Base-by-base conservation (phyloP, 2,888 invertebrate genomes). In the Protodeltote pygarga region DNA sequence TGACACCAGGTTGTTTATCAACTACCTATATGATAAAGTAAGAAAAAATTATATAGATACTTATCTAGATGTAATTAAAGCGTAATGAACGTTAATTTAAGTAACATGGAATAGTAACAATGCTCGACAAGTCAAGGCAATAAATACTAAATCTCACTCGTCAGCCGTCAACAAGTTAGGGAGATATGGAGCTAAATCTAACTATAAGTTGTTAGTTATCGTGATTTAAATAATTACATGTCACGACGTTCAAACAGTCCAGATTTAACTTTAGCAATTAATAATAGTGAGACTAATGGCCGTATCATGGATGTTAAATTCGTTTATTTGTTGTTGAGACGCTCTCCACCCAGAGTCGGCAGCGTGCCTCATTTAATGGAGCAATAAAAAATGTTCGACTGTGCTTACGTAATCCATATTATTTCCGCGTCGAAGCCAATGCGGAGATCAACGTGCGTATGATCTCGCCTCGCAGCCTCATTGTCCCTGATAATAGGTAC, bases 381-480 rank as follows among this genome's bases (percentile, higher is more conserved):
- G 87, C 85, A 88, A 89, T 91, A 91, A 91, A 91, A 91, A 91
- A 89, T 85, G 87, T 88, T 90, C 89, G 90, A 87, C 88, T 87
- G 74, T 73, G 84, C 88, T 91, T 91, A 90, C 91, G 91, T 89
- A 90, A 90, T 85, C 83, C 81, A 79, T 87, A 85, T 87, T 89
- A 89, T 92, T 90, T 91, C 91, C 91, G 89, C 85, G 84, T 88
- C 84, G 78, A 78, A 79, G 82, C 82, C 74, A 76, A 79, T 71
- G 59, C 73, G 75, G 84, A 87, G 87, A 85, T 87, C 87, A 86
- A 79, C 71, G 79, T 71, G 80, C 79, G 82, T 82, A 80, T 78
- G 78, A 83, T 85, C 79, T 79, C 69, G 77, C 67, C 50, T 71
- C 62, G 63, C 51, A 58, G 60, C 65, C 41, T 57, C 50, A 63